Evolutionary conservation across 92 coral and sea anemone species (phyloP).

Genomic region (Micromussa lordhowensis): DNA sequence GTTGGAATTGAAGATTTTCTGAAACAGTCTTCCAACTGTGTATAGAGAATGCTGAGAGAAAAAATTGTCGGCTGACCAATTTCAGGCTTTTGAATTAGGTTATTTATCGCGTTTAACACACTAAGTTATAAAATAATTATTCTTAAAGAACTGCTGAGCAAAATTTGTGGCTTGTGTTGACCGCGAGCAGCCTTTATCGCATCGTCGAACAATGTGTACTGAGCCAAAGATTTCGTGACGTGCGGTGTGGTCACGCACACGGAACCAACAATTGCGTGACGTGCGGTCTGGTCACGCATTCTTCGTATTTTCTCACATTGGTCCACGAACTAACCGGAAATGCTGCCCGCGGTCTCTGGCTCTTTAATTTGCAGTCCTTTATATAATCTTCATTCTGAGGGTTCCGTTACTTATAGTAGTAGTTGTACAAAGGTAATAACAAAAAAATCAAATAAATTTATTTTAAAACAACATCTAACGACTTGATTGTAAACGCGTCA

Average conservation of each 20-base stretch:
- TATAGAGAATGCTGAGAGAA: neutral
- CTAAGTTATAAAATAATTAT: neutral
- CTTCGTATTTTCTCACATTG: neutral
- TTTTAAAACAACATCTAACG: slow-evolving; percentile 48
- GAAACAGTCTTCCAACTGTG: neutral
- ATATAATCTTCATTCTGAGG: neutral
- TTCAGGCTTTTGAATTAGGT: neutral
- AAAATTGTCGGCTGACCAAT: neutral
- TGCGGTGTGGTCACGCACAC: neutral
- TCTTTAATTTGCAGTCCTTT: slow-evolving; percentile 12
- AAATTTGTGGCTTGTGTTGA: neutral
- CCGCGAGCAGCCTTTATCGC: neutral
- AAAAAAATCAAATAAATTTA: slow-evolving; percentile 70
- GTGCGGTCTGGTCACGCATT: neutral
- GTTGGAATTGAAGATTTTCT: neutral
- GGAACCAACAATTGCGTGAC: neutral
- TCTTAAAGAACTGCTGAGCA: slow-evolving; percentile 12
- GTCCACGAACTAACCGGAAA: neutral
- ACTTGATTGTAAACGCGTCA: neutral
- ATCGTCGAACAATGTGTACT: neutral
- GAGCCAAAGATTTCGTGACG: neutral
- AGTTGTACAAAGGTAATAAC: slow-evolving; percentile 65
- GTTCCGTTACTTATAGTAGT: slow-evolving; percentile 18
- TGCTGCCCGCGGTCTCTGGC: neutral
- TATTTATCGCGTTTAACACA: slow-evolving; percentile 26